Base-by-base conservation (phyloP, 2,888 invertebrate genomes). In the Dicyrtomina minuta region DNA sequence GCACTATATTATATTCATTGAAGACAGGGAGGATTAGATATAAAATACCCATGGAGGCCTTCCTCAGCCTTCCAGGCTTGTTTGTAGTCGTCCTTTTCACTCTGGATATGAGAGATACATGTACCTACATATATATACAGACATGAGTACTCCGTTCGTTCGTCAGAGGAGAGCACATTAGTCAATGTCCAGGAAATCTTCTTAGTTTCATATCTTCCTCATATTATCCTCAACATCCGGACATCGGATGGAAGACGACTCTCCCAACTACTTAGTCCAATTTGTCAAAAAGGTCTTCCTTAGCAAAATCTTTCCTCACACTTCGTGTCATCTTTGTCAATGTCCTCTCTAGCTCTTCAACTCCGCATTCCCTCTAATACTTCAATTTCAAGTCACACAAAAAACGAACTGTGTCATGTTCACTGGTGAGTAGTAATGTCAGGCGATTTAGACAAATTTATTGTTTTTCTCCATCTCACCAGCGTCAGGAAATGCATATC, bases 161-260 rank as follows among this genome's bases (percentile, higher is more conserved):
- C 46, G 53, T 17, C 33, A 33, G 24, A 10, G 24, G 22, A 24
- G n/a, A n/a, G n/a, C n/a, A 59, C 66, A 68, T 68, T 68, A 68
- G 68, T 68, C 68, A 68, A 60, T 26, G 68, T 68, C 68, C 68
- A 68, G 68, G 55, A 70, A 70, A 70, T 65, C 66, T 59, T 66
- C 72, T 72, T 68, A 68, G 72, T 67, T 70, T 70, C 72, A 72
- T 70, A 70, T 72, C 72, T 56, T 58, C 44, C 61, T 69, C 68
- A 51, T 69, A 69, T 69, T 66, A 70, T 55, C 68, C 60, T 51
- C 55, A 55, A 68, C 67, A 70, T 72, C 67, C 64, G 70, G 60
- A 70, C 60, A 67, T 44, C 8, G 26, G n/a, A 33, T 33, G 24
- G 49, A 27, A 41, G 58, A 33, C n/a, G n/a, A 17, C 33, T 33